Base-by-base conservation (phyloP, 2,113 vertebrate species). In the Dicrurus megarhynchus region DNA sequence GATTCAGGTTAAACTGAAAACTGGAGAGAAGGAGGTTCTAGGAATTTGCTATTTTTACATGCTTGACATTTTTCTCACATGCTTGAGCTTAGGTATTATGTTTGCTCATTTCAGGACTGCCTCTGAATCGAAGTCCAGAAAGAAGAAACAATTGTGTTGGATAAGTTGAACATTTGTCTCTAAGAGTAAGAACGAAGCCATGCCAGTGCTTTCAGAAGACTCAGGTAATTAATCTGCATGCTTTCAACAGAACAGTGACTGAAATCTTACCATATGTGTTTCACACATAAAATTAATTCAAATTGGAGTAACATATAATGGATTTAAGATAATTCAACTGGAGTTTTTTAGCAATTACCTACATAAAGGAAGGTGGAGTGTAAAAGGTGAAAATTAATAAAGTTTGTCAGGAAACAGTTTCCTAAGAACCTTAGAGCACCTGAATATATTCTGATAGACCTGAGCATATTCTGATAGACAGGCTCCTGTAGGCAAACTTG, bases 191-290 rank as follows among this genome's bases (percentile, higher is more conserved):
- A 90, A 71, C 95, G 95, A 68, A 98, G 97, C 96, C 98, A 99
- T 99, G 99, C 98, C 99, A 14, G 98, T 99, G 82, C 96, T 99
- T 63, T 99, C 99, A 0, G 98, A 98, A 88, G 98, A 97, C 96
- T 98, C 98, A 77, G 99, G 99, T 99, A 97, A 97, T 87, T 79
- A 16, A 50, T 4, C 30, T 80, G n/a, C 68, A 23, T 23, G 32
- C 26, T 91, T 75, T 64, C 37, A 26, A 15, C 47, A 82, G 41
- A 44, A 9, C 13, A 24, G 1, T 37, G 59, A 7, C 57, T 74
- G 70, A 53, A 84, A 65, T 32, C 19, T 32, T 24, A 8, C 6
- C 15, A 6, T 9, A 6, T 27, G n/a, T 30, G 59, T 89, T 52
- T 65, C 60, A 82, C 26, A 59, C 23, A 27, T 18, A 7, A 55